These are phyloP conservation scores for Drosophila albomicans DNA, from an alignment of 1,140 invertebrate species.

Conservation along the genomic window DNA sequence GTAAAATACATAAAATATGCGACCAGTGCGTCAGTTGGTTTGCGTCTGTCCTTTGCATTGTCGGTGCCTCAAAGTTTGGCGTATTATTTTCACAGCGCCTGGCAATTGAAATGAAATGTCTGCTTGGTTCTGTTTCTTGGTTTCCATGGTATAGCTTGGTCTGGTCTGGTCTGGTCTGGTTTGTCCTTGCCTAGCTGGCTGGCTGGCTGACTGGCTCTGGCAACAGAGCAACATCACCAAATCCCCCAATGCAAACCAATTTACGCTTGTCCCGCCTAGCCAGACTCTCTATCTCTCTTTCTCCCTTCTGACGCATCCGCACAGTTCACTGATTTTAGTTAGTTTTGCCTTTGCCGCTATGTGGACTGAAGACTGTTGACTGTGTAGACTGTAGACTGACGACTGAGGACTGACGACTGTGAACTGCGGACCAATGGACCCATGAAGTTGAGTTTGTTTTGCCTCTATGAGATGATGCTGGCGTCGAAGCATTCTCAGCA, in stretches of 20 bases:
- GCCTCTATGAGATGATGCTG: constrained; percentile 8
- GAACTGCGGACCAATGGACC: constrained; percentile 38
- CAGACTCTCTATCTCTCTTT: constrained; percentile 27
- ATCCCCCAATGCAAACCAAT: constrained; percentile 65
- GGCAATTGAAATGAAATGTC: constrained; percentile 62
- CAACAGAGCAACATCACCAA: constrained; percentile 8
- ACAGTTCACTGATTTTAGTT: constrained; percentile 80
- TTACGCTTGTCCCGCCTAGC: constrained; percentile 60
- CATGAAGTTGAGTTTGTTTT: constrained; percentile 36
- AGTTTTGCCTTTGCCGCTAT: constrained; percentile 34
- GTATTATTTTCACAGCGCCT: constrained; percentile 52
- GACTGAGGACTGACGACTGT: constrained; percentile 12
- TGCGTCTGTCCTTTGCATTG: constrained; percentile 1
- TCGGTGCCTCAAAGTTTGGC: constrained; percentile 44
- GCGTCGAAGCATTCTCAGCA: constrained; percentile 41
- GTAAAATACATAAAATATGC: constrained; percentile 76
- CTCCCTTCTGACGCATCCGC: constrained; percentile 17
- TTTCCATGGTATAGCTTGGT: not conserved
- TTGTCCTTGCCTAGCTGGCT: not conserved
- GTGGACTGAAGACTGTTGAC: not conserved
- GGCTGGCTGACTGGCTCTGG: constrained; percentile 3
- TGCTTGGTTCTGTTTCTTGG: constrained; percentile 34
- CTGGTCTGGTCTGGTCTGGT: constrained; percentile 14
- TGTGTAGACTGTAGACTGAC: constrained; percentile 11
- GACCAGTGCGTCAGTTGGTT: constrained; percentile 42